A percentile compares a stretch with the other conserved stretches of the same genome.
These are phyloP conservation scores for Drosophila pseudoobscura DNA, from an alignment of 1,140 invertebrate genomes.

Conservation along the genomic window DNA sequence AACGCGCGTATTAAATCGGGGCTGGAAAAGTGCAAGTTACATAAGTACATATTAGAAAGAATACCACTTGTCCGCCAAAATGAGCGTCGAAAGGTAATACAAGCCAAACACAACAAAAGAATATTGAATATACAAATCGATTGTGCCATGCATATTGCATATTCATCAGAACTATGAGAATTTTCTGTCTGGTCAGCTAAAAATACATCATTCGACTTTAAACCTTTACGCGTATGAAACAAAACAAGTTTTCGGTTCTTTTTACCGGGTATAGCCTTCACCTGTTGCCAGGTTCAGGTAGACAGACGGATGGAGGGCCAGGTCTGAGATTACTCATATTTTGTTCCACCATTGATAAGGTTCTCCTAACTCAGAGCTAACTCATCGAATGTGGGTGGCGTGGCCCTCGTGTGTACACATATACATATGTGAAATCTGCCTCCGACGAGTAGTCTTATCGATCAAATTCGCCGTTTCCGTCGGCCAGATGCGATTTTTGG, in stretches of 20 bases:
- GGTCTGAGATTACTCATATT: slow-evolving; percentile 18
- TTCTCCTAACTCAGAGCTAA: slow-evolving; percentile 8
- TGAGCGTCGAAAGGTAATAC: slow-evolving; percentile 70
- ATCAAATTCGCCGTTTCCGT: slow-evolving; percentile 6
- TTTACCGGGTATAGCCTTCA: slow-evolving; percentile 1
- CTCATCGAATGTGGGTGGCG: slow-evolving; percentile 3
- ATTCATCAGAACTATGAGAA: slow-evolving; percentile 36
- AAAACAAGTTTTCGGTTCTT: slow-evolving; percentile 23
- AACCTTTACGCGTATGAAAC: slow-evolving; percentile 10
- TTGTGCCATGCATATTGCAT: slow-evolving; percentile 6
- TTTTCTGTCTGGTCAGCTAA: slow-evolving; percentile 49
- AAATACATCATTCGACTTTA: slow-evolving; percentile 48
- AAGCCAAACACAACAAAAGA: slow-evolving; percentile 26
- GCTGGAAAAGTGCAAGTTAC: slow-evolving; percentile 30
- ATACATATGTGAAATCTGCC: neutral
- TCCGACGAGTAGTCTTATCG: neutral
- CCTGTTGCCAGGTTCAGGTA: slow-evolving; percentile 41
- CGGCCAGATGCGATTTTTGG: neutral
- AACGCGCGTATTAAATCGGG: slow-evolving; percentile 31
- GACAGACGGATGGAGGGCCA: slow-evolving; percentile 1
- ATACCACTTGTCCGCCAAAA: slow-evolving; percentile 50
- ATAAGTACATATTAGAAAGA: slow-evolving; percentile 23
- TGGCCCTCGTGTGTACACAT: neutral
- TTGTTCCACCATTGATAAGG: slow-evolving; percentile 12
- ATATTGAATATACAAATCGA: slow-evolving; percentile 5